Conservation (phyloP, 2,113 vertebrate species). For the Myiopsitta monachus region DNA sequence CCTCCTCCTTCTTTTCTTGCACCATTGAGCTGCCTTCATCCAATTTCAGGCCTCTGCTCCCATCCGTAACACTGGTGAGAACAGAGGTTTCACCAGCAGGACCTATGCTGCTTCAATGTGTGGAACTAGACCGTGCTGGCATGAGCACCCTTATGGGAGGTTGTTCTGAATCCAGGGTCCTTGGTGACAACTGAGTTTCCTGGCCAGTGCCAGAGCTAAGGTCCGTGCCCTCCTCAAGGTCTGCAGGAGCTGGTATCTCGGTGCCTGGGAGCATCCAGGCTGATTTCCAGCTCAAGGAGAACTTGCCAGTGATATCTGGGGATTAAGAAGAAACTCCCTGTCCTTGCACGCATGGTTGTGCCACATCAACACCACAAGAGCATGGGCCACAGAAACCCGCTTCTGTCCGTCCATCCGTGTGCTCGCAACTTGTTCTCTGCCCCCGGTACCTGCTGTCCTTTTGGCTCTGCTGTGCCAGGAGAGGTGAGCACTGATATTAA, state of each 20-base stretch:
- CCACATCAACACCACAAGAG: rapidly evolving
- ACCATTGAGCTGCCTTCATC: neutral
- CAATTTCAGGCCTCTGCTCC: neutral
- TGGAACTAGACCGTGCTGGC: neutral
- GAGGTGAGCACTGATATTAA: neutral
- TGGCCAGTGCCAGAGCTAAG: no score
- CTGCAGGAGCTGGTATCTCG: neutral
- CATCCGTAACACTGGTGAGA: neutral
- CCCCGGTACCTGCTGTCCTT: rapidly evolving
- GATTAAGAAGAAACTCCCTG: neutral
- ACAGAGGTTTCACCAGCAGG: neutral
- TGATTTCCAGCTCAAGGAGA: neutral
- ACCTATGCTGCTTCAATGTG: rapidly evolving
- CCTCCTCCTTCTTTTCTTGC: neutral
- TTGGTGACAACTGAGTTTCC: neutral
- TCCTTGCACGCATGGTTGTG: rapidly evolving
- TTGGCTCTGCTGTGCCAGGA: rapidly evolving
- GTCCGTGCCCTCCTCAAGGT: neutral
- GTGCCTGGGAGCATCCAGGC: neutral
- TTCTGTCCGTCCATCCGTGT: rapidly evolving
- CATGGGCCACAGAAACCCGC: rapidly evolving
- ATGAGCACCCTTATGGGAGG: neutral
- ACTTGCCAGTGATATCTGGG: neutral
- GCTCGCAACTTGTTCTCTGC: rapidly evolving
- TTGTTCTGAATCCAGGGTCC: neutral